A percentile compares a stretch with the other conserved stretches of the same genome.
Conservation (phyloP, 1,140 invertebrate species). For the Aradophagus sp. region DNA sequence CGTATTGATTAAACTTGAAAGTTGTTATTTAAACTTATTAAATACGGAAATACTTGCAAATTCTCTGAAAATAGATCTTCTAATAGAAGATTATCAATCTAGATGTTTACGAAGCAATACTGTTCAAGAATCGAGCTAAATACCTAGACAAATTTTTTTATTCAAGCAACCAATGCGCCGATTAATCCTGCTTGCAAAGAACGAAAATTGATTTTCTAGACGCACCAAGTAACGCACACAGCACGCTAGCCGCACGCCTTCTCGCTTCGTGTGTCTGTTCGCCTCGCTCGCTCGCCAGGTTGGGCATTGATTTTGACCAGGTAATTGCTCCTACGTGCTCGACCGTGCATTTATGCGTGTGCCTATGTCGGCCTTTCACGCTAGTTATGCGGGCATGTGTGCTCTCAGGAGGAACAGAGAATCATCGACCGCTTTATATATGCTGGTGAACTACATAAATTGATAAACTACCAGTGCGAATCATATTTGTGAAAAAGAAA, state of each 20-base stretch:
- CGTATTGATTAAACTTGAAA: no score
- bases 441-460: slow-evolving; percentile 39
- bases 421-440: slow-evolving; percentile 26
- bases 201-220: slow-evolving; percentile 50
- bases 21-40: no score
- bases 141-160: no score
- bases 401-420: slow-evolving; percentile 39
- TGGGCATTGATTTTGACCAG: slow-evolving; percentile 55
- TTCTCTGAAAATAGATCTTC: no score
- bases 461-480: slow-evolving; percentile 28
- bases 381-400: slow-evolving; percentile 31
- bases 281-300: slow-evolving; percentile 26
- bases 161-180: slow-evolving; percentile 7
- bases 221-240: slow-evolving; percentile 26
- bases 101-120: no score
- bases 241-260: background rate
- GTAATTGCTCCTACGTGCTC: slow-evolving; percentile 48
- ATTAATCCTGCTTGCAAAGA: slow-evolving; percentile 39
- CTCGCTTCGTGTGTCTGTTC: slow-evolving; percentile 7
- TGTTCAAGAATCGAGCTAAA: no score
- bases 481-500: slow-evolving; percentile 30
- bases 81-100: no score
- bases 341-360: slow-evolving; percentile 49
- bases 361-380: slow-evolving; percentile 38
- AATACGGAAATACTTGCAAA: no score